Evolutionary conservation across 2,888 invertebrate genomes (phyloP).

Genomic region (Tryphoninae sp.): DNA sequence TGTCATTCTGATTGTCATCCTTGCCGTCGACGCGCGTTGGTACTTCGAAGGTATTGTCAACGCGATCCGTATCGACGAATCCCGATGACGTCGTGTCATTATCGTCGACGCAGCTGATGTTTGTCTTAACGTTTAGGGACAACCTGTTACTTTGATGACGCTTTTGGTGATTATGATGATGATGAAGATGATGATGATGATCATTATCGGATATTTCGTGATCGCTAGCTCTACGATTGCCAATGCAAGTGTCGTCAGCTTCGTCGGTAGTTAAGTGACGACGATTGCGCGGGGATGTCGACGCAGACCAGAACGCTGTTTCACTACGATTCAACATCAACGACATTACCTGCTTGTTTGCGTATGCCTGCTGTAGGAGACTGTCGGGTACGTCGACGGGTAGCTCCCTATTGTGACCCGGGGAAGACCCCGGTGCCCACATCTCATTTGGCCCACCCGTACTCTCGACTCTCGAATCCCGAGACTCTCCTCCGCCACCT

Average conservation of each 20-base stretch:
- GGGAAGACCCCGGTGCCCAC: slow-evolving; percentile 79
- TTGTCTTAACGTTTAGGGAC: slow-evolving; percentile 59
- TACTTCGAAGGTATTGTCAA: slow-evolving; percentile 80
- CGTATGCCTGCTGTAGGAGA: slow-evolving; percentile 80
- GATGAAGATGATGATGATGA: slow-evolving; percentile 68
- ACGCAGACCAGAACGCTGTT: slow-evolving; percentile 55
- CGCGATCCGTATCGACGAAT: slow-evolving; percentile 83
- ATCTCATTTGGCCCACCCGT: slow-evolving; percentile 82
- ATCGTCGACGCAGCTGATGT: slow-evolving; percentile 82
- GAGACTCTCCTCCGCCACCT: slow-evolving; percentile 73
- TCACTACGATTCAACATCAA: slow-evolving; percentile 63
- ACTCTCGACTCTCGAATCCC: slow-evolving; percentile 75
- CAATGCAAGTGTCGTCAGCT: slow-evolving; percentile 81
- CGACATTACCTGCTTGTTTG: slow-evolving; percentile 81
- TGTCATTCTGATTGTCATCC: slow-evolving; percentile 64
- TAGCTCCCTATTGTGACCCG: slow-evolving; percentile 97
- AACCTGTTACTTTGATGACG: slow-evolving; percentile 45
- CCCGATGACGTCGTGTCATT: slow-evolving; percentile 82
- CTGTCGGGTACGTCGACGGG: slow-evolving; percentile 98
- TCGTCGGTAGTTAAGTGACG: slow-evolving; percentile 81
- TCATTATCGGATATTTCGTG: slow-evolving; percentile 66
- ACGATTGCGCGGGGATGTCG: slow-evolving; percentile 46
- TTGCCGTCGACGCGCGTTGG: slow-evolving; percentile 69
- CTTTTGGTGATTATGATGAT: slow-evolving; percentile 73
- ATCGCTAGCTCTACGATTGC: slow-evolving; percentile 79